Evolutionary conservation across 2,797 vertebrate genomes (phyloP).

Genomic region (Odontamblyopus lacepedii): DNA sequence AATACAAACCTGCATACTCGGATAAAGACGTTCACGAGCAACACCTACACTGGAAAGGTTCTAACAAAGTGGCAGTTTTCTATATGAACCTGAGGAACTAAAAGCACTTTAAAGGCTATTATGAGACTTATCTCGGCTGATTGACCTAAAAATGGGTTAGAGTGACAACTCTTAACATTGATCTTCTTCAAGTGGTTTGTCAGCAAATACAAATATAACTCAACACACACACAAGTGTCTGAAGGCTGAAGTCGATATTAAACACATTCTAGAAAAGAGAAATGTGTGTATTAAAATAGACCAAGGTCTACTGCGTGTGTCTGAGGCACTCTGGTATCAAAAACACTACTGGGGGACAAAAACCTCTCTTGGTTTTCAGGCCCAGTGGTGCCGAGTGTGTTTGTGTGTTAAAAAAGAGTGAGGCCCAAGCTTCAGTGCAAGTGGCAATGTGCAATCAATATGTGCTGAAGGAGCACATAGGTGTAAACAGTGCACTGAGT

Average conservation of each 20-base stretch:
- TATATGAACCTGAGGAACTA: constrained; percentile 73
- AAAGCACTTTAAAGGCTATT: constrained; percentile 70
- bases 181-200: constrained; percentile 23
- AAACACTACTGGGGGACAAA: constrained; percentile 11
- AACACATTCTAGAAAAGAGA: constrained; percentile 6
- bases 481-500: constrained; percentile 35
- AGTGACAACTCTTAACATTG: constrained; percentile 23
- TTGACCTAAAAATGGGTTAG: constrained; percentile 28
- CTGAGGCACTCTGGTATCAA: constrained; percentile 52
- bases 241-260: constrained; percentile 8
- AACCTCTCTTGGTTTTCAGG: constrained; percentile 1
- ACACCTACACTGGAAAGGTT: constrained; percentile 34
- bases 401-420: constrained; percentile 32
- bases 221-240: constrained; percentile 1
- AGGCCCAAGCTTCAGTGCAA: constrained; percentile 40
- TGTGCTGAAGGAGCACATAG: constrained; percentile 33
- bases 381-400: constrained; percentile 34
- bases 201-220: constrained; percentile 24
- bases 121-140: constrained; percentile 25
- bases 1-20: constrained; percentile 42
- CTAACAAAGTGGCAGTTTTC: constrained; percentile 46
- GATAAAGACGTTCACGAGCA: constrained; percentile 12
- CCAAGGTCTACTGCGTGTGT: constrained; percentile 22
- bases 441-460: constrained; percentile 19
- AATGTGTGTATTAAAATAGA: constrained; percentile 16